Percentiles rank a stretch among this genome's conserved stretches.
phyloP scores from a whole-genome alignment of 2,113 vertebrate species.

The Burhinus oedicnemus region DNA sequence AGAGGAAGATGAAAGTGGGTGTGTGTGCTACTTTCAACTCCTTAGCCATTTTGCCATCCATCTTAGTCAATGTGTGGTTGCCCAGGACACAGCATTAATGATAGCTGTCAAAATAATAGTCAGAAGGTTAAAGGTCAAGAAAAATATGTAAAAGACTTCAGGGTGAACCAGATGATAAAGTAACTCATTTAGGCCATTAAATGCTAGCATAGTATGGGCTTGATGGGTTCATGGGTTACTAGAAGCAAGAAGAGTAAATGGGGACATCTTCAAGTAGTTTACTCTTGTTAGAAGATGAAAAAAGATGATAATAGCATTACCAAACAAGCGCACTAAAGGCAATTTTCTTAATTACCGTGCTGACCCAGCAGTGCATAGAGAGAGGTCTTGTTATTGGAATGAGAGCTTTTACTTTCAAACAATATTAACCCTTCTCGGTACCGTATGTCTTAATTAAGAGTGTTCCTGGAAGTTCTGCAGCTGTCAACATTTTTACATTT shows the following conservation, averaged over 20 bases:
- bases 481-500: slow-evolving; percentile 42
- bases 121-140: slow-evolving; percentile 81
- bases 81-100: slow-evolving; percentile 74
- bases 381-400: slow-evolving; percentile 79
- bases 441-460: slow-evolving; percentile 69
- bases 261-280: slow-evolving; percentile 89
- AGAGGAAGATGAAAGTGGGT: slow-evolving; percentile 80
- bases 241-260: slow-evolving; percentile 83
- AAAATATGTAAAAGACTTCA: slow-evolving; percentile 87
- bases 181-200: slow-evolving; percentile 83
- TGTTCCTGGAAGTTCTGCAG: slow-evolving; percentile 58
- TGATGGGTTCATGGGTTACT: slow-evolving; percentile 81
- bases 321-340: slow-evolving; percentile 83
- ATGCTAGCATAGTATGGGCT: slow-evolving; percentile 64
- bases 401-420: slow-evolving; percentile 76
- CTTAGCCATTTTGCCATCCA: slow-evolving; percentile 77
- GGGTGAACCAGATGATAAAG: slow-evolving; percentile 80
- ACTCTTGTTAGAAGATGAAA: slow-evolving; percentile 84
- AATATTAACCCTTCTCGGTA: slow-evolving; percentile 75
- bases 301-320: slow-evolving; percentile 86
- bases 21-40: slow-evolving; percentile 77
- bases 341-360: slow-evolving; percentile 91
- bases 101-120: slow-evolving; percentile 84
- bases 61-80: slow-evolving; percentile 82
- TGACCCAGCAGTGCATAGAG: slow-evolving; percentile 78